phyloP scores from a whole-genome alignment of 2,888 invertebrate genomes.

The Himalopsyche tibetana region DNA sequence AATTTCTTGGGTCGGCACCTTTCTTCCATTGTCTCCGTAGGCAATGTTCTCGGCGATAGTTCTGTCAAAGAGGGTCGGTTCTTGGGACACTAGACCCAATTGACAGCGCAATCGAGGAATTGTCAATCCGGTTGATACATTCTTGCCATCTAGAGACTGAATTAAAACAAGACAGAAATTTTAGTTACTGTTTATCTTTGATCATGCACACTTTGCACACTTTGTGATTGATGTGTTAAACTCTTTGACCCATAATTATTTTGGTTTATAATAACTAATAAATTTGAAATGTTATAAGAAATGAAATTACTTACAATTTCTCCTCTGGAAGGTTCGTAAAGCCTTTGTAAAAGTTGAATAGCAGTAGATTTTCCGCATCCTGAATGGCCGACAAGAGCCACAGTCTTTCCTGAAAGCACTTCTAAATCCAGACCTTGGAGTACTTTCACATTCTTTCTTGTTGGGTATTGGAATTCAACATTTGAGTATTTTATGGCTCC shows the following conservation, averaged over 20 bases:
- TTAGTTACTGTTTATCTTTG: not conserved
- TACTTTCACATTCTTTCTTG: constrained; percentile 75
- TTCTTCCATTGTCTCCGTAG: constrained; percentile 85
- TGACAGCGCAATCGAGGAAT: constrained; percentile 82
- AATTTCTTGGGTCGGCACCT: constrained; percentile 81
- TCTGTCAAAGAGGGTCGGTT: constrained; percentile 88
- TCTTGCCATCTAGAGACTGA: constrained; percentile 76
- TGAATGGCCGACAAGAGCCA: constrained; percentile 84
- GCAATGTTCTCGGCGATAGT: constrained; percentile 90
- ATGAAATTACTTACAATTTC: constrained; percentile 68
- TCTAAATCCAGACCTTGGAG: constrained; percentile 77
- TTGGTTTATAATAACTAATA: too few relatives aligned
- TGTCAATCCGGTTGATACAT: constrained; percentile 78
- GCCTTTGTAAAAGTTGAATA: constrained; percentile 86
- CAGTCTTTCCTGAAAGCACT: constrained; percentile 80
- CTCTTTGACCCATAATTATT: too few relatives aligned
- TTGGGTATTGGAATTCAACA: constrained; percentile 78
- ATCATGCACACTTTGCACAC: too few relatives aligned
- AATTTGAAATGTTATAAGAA: too few relatives aligned
- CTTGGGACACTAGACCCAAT: constrained; percentile 89
- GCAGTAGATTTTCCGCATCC: constrained; percentile 91
- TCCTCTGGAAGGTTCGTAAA: constrained; percentile 84
- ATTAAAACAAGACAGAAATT: constrained; percentile 56
- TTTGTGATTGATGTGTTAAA: too few relatives aligned
- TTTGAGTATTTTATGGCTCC: constrained; percentile 81